phyloP scores from a whole-genome alignment of 2,888 invertebrate genomes.

The Lamproptera curius region DNA sequence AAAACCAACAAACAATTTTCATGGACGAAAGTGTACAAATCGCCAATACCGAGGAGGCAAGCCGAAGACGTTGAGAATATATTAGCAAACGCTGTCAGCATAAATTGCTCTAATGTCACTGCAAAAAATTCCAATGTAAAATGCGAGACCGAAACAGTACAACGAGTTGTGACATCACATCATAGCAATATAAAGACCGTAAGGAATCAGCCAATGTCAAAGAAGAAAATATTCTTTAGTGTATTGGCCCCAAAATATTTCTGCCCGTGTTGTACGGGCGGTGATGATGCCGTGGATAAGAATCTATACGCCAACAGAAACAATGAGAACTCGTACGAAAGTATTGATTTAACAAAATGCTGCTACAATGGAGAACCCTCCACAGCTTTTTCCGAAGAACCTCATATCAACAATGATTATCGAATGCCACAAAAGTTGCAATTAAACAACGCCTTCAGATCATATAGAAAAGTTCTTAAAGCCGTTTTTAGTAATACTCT shows the following conservation, averaged over 20 bases:
- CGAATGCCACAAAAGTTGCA: slow-evolving; percentile 30
- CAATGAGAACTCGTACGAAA: slow-evolving; percentile 48
- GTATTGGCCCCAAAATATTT: slow-evolving; percentile 37
- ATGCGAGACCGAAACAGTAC: background rate
- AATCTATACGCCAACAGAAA: slow-evolving; percentile 28
- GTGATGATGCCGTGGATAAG: slow-evolving; percentile 35
- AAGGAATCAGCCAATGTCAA: slow-evolving; percentile 28
- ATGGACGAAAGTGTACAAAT: slow-evolving; percentile 51
- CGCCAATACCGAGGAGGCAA: slow-evolving; percentile 34
- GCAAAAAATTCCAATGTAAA: background rate
- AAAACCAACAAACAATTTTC: slow-evolving; percentile 32
- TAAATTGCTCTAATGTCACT: slow-evolving; percentile 5
- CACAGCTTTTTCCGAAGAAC: slow-evolving; percentile 45
- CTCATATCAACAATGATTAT: slow-evolving; percentile 51
- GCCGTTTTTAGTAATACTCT: slow-evolving; percentile 42
- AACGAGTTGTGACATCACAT: slow-evolving; percentile 30
- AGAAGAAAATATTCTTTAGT: slow-evolving; percentile 25
- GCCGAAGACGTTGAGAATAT: slow-evolving; percentile 17
- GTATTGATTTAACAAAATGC: slow-evolving; percentile 39
- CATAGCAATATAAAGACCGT: slow-evolving; percentile 29
- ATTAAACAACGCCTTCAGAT: slow-evolving; percentile 34
- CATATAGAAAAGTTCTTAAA: slow-evolving; percentile 40
- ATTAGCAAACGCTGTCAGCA: slow-evolving; percentile 6
- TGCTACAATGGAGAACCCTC: slow-evolving; percentile 28
- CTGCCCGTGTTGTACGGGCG: slow-evolving; percentile 58